Base-by-base conservation (phyloP, 1,140 invertebrate genomes). In the Frieseomelitta varia region DNA sequence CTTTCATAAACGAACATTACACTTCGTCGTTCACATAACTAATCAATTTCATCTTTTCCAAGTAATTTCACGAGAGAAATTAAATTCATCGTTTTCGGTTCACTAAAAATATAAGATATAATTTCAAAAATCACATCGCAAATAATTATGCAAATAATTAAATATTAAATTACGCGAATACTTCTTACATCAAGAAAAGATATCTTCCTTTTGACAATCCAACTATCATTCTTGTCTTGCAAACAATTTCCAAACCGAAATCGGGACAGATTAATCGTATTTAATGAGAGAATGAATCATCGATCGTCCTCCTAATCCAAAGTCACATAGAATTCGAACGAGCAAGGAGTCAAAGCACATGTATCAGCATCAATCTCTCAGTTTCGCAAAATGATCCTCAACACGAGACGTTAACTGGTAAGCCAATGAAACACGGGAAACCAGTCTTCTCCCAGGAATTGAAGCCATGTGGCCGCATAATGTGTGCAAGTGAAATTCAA, bases 401-500 rank as follows among this genome's bases (percentile, higher is more conserved):
- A 56, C 63, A 30, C 27, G 79, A 89, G 68, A 78, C 63, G 19
- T 24, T 73, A 63, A 11, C 34, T 67, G 58, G 15, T 24, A 21
- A 39, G 21, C 27, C 39, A 56, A 24, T n/a, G n/a, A 56, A 8
- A 21, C 27, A n/a, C 69, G 39, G 76, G 47, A 34, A 51, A 17
- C 17, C 19, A 47, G 56, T 85, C 85, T 81, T 85, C 85, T 81
- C 85, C 71, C 39, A 73, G 79, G 85, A 87, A 81, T 14, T 15
- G 39, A 27, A 15, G 88, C 82, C 88, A 90, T 88, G 88, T 90
- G 88, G 79, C 88, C 51, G 53, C 21, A 30, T 72, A 84, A 85
- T 56, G 87, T 76, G 71, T 90, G 61, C 79, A 58, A 87, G 82
- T 81, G 82, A 84, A 89, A 89, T 89, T 89, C 74, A 67, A 82